Conservation (phyloP, 2,113 vertebrate species). For the Agelaius phoeniceus region DNA sequence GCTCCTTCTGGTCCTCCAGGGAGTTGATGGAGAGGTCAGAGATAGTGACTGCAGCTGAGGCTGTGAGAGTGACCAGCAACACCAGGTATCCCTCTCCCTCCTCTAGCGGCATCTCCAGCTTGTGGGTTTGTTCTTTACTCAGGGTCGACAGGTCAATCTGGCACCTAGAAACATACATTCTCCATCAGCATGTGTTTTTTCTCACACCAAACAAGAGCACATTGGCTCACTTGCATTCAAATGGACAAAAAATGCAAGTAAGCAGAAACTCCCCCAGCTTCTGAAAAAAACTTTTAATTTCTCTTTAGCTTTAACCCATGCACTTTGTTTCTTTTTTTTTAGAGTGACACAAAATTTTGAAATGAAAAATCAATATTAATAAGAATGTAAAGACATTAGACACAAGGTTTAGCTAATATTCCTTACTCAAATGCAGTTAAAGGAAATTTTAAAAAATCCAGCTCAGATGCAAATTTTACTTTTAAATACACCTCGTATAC, state of each 20-base stretch:
- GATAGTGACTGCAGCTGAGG: constrained; percentile 90
- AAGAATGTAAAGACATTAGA: not conserved
- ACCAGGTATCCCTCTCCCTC: constrained; percentile 90
- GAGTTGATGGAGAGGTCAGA: constrained; percentile 89
- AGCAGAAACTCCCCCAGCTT: not conserved
- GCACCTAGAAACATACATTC: constrained; percentile 82
- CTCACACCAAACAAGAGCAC: not conserved
- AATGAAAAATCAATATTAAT: not conserved
- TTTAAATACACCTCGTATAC: not conserved
- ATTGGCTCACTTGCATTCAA: not conserved
- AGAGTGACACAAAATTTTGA: not conserved
- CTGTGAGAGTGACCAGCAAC: constrained; percentile 93
- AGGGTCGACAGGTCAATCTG: constrained; percentile 89
- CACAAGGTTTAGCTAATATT: not conserved
- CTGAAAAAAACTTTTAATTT: not conserved
- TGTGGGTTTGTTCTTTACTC: constrained; percentile 93
- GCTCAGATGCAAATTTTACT: not conserved
- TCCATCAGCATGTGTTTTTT: constrained; percentile 48
- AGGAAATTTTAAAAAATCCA: not conserved
- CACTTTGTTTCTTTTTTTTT: not conserved
- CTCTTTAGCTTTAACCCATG: not conserved
- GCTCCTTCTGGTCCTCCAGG: constrained; percentile 88
- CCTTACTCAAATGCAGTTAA: accelerated
- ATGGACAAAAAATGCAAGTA: not conserved
- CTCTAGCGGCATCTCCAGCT: constrained; percentile 87